phyloP scores from a whole-genome alignment of 1,140 invertebrate genomes.

The Alviniconcha marisindica region DNA sequence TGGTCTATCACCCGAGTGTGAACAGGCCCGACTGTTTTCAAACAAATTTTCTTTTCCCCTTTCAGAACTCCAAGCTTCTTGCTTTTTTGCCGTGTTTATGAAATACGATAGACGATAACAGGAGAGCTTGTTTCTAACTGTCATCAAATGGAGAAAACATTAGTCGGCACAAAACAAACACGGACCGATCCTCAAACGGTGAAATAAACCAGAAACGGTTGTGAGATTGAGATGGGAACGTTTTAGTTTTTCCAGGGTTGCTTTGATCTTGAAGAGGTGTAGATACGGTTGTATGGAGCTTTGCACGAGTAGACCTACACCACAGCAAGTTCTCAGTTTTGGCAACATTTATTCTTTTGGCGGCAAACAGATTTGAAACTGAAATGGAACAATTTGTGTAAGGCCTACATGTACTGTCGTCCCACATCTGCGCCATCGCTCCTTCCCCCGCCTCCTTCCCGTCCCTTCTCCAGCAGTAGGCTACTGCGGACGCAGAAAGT shows the following conservation, averaged over 20 bases:
- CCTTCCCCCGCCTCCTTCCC: too few relatives aligned
- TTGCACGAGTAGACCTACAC: too few relatives aligned
- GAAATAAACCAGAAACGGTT: neutral
- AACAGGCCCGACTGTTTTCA: neutral
- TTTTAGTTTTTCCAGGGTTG: neutral
- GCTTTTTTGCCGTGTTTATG: conserved; percentile 8
- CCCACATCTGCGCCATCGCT: too few relatives aligned
- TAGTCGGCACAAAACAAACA: conserved; percentile 28
- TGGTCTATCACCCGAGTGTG: neutral
- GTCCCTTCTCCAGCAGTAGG: neutral
- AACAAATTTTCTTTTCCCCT: neutral
- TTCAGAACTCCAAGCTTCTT: neutral
- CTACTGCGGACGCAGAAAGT: neutral
- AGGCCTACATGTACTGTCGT: too few relatives aligned
- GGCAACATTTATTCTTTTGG: too few relatives aligned
- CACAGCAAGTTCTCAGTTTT: too few relatives aligned
- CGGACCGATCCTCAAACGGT: conserved; percentile 3
- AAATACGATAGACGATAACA: conserved; percentile 21
- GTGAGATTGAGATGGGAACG: neutral
- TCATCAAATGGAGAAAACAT: conserved; percentile 21
- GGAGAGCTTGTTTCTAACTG: conserved; percentile 20
- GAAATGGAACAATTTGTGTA: too few relatives aligned
- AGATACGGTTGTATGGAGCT: neutral
- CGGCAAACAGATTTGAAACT: too few relatives aligned
- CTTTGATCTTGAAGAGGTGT: conserved; percentile 24